A percentile compares a stretch with the other conserved stretches of the same genome.
phyloP scores from a whole-genome alignment of 1,140 invertebrate genomes.

The Anastatus disparis region DNA sequence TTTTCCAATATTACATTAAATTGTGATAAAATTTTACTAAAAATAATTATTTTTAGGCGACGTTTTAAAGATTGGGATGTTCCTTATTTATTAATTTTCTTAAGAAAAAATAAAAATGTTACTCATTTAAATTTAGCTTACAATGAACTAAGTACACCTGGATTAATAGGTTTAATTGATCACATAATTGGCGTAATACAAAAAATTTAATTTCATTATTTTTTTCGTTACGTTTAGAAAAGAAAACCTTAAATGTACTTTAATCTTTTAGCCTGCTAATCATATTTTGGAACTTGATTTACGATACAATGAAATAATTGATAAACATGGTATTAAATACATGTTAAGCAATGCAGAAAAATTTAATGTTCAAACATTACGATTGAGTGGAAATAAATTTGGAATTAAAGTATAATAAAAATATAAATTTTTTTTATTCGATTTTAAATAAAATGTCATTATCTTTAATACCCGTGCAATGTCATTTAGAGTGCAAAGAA shows the following conservation, averaged over 20 bases:
- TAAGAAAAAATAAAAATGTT: constrained; percentile 61
- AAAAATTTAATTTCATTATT: neutral
- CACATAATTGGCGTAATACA: constrained; percentile 45
- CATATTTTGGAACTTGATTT: constrained; percentile 67
- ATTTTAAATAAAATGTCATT: too few species aligned
- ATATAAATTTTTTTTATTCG: neutral
- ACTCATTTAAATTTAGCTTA: constrained; percentile 67
- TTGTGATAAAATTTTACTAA: neutral
- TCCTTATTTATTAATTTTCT: constrained; percentile 61
- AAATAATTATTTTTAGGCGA: constrained; percentile 49
- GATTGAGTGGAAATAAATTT: constrained; percentile 69
- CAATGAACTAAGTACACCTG: constrained; percentile 66
- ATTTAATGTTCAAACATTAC: constrained; percentile 64
- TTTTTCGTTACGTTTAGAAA: too few species aligned
- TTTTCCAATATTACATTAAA: neutral
- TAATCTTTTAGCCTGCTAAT: constrained; percentile 48
- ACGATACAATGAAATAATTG: constrained; percentile 67
- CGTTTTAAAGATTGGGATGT: constrained; percentile 66
- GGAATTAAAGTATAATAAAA: constrained; percentile 54
- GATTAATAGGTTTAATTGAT: constrained; percentile 64
- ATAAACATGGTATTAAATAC: constrained; percentile 56
- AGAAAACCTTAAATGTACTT: neutral
- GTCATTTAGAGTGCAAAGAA: constrained; percentile 60
- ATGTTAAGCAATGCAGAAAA: constrained; percentile 57
- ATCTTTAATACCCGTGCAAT: neutral